Base-by-base conservation (phyloP, 2,113 vertebrate genomes). In the Pterophyllum scalare region DNA sequence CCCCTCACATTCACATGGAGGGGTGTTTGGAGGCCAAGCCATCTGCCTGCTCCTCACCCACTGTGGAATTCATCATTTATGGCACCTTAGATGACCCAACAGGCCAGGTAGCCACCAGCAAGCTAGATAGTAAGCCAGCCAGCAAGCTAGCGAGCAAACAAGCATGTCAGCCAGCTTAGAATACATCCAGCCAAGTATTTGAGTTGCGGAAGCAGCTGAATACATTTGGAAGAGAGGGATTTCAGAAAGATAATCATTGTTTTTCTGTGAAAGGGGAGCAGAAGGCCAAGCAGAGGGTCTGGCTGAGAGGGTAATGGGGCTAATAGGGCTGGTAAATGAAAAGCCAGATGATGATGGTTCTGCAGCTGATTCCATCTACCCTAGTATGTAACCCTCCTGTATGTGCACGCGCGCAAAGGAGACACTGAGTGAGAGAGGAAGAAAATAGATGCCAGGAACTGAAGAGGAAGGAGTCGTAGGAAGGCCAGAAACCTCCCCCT, bases 241-340 rank as follows among this genome's bases (percentile, higher is more conserved):
- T 86, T 84, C 65, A 57, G 70, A 75, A 78, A 79, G 85, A 87
- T 87, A 89, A 90, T 93, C 75, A 72, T 40, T 81, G 72, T 72
- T 75, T 83, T 83, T 59, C 65, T 57, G 75, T 88, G 81, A 85
- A 87, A 85, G 77, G 79, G 75, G 83, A 89, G 85, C 86, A 91
- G 89, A 88, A 89, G 87, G 87, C 75, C 85, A 81, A 91, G 79
- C 83, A 83, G 84, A 91, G 90, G 81, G 86, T 87, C 90, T 86
- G 79, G 62, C 88, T 85, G 80, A 90, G 92, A 93, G 87, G 88
- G 61, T 87, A 93, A 93, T 93, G 90, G 89, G 81, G 79, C 85
- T 92, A 90, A 91, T 91, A 88, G 80, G 82, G 72, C 67, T 77
- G 59, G 81, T 84, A 91, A 91, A 91, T 94, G 85, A 91, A 92